Percentiles rank a stretch among this genome's conserved stretches.
phyloP scores from a whole-genome alignment of 2,113 vertebrate species.

The Cyprinodon brontotheroides region DNA sequence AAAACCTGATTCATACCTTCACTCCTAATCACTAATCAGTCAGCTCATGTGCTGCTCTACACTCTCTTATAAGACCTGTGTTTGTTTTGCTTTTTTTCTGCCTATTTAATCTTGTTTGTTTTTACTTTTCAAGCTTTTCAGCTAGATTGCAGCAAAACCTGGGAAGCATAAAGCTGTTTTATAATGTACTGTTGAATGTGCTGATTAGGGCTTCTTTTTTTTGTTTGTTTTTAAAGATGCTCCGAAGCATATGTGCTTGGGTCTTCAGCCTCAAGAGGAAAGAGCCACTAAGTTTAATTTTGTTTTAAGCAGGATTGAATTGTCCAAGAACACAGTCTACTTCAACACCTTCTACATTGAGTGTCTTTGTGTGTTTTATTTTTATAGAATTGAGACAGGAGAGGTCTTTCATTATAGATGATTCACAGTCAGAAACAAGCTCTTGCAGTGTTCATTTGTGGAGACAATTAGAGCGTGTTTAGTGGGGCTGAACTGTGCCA shows the following conservation, averaged over 20 bases:
- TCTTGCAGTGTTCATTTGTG: neutral
- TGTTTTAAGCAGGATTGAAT: conserved; percentile 8
- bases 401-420: conserved; percentile 6
- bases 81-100: conserved; percentile 52
- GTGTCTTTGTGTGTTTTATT: neutral
- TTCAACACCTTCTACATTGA: neutral
- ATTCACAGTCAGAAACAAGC: conserved; percentile 15
- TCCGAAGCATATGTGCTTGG: neutral
- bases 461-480: conserved; percentile 22
- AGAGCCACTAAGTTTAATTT: conserved; percentile 11
- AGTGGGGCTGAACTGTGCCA: conserved; percentile 5
- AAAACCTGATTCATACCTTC: conserved; percentile 55
- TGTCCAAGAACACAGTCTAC: neutral
- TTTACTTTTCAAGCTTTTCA: conserved; percentile 20
- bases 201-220: conserved; percentile 37
- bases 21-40: conserved; percentile 65
- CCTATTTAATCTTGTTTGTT: conserved; percentile 42
- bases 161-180: conserved; percentile 37
- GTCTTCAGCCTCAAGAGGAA: conserved; percentile 24
- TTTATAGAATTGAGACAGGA: neutral
- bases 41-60: conserved; percentile 3
- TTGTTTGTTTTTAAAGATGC: conserved; percentile 18
- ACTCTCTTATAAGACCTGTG: conserved; percentile 24
- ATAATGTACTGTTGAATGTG: conserved; percentile 44
- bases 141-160: conserved; percentile 42